Conservation (phyloP, 30 jellyfish, hydroid and myxozoan species). For the Aurelia sp. region DNA sequence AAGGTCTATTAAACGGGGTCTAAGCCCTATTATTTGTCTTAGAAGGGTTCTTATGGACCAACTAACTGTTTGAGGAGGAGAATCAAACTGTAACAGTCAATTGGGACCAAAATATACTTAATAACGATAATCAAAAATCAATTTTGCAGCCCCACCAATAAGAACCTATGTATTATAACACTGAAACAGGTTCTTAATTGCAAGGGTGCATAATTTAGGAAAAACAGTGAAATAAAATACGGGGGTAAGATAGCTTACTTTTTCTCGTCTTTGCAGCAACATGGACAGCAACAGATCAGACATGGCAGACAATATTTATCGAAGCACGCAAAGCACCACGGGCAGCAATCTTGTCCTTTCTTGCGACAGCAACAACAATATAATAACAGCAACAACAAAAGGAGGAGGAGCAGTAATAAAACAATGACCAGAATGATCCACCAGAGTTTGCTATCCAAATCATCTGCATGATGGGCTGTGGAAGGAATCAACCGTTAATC, state of each 20-base stretch:
- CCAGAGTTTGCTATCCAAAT: slow-evolving; percentile 85
- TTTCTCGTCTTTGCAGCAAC: slow-evolving; percentile 86
- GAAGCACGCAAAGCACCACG: slow-evolving; percentile 77
- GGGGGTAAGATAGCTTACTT: slow-evolving; percentile 21
- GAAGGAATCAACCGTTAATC: not conserved
- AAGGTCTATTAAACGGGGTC: too few species aligned
- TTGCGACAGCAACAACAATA: slow-evolving; percentile 94
- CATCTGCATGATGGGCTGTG: slow-evolving; percentile 52
- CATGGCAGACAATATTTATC: slow-evolving; percentile 87
- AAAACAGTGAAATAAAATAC: not conserved
- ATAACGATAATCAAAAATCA: too few species aligned
- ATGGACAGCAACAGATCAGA: slow-evolving; percentile 76
- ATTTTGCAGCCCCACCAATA: too few species aligned
- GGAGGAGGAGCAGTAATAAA: slow-evolving; percentile 72
- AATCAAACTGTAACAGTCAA: too few species aligned
- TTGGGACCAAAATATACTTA: too few species aligned
- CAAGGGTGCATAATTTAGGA: too few species aligned
- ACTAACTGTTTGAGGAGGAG: too few species aligned
- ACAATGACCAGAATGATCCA: slow-evolving; percentile 90
- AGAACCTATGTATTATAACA: too few species aligned
- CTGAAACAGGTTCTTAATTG: too few species aligned
- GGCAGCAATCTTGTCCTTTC: slow-evolving; percentile 85
- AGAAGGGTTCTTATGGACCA: too few species aligned
- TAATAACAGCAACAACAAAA: slow-evolving; percentile 73
- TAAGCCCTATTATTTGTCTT: too few species aligned